Base-by-base conservation (phyloP, 2,888 invertebrate species). In the Acanthosepion pharaonis region DNA sequence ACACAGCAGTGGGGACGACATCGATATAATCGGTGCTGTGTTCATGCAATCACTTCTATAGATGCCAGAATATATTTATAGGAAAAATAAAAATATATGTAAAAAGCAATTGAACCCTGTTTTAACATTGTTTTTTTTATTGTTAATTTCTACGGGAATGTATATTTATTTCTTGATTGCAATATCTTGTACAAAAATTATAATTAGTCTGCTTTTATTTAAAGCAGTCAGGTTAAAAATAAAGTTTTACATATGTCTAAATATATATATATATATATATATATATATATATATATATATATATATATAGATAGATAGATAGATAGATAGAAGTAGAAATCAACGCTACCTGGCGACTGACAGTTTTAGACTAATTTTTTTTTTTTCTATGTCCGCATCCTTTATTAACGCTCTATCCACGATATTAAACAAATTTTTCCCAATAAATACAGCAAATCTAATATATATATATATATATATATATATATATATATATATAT, bases 1-100 rank as follows among this genome's bases (percentile, higher is more conserved):
- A 78, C 78, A 78, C n/a, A 78, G 78, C 78, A 78, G 33, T 33
- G 78, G 78, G 78, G 78, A 78, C 78, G n/a, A 33, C 78, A 78
- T 78, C n/a, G 78, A n/a, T 33, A 78, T n/a, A 78, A 78, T 78
- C 78, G 78, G 78, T 78, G 78, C 18, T 78, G n/a, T 78, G 78
- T 78, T 78, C 78, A 78, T 78, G 78, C 78, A 78, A 78, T n/a
- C 78, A 78, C 78, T 78, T 78, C 78, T 78, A 78, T n/a, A 78
- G 78, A 78, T 78, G n/a, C n/a, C 78, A 78, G 78, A 78, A 78
- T 78, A 78, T 78, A 78, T 78, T 78, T 78, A 78, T 78, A 78
- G 78, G n/a, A 78, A 78, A 78, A 78, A 78, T 78, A 78, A 78
- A 78, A 78, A 78, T 78, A n/a, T 78, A 78, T 78, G 78, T 78